Conservation (phyloP, 2,888 invertebrate genomes). For the Ceriagrion tenellum region DNA sequence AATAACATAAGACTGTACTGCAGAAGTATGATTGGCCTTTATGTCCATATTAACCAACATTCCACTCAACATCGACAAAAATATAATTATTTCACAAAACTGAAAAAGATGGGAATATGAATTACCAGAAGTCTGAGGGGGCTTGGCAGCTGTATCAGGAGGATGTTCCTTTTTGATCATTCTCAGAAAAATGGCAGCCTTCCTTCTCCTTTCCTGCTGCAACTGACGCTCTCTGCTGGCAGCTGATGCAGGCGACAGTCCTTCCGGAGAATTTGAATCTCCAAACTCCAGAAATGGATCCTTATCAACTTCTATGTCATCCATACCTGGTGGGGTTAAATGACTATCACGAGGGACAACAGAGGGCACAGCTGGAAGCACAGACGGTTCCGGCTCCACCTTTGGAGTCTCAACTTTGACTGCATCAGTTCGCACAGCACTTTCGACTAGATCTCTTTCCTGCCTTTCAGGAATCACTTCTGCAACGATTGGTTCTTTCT, state of each 20-base stretch:
- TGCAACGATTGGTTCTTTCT: background rate
- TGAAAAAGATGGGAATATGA: background rate
- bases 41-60: too few relatives aligned
- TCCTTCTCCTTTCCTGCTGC: constrained; percentile 87
- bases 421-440: background rate
- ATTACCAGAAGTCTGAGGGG: background rate
- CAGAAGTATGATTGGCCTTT: too few relatives aligned
- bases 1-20: too few relatives aligned
- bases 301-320: constrained; percentile 26
- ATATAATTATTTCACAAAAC: background rate
- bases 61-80: too few relatives aligned
- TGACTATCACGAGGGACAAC: background rate
- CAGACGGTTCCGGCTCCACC: background rate
- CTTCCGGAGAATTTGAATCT: constrained; percentile 13
- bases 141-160: background rate
- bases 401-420: background rate
- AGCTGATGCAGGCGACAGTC: constrained; percentile 75
- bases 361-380: background rate
- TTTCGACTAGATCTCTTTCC: constrained; percentile 18
- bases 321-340: background rate
- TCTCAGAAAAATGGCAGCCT: constrained; percentile 89
- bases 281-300: constrained; percentile 42
- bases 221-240: constrained; percentile 80
- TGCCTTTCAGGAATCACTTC: background rate
- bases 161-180: constrained; percentile 77